These are phyloP conservation scores for Leptopilina myrica DNA, from an alignment of 2,888 invertebrate species.

Conservation along the genomic window DNA sequence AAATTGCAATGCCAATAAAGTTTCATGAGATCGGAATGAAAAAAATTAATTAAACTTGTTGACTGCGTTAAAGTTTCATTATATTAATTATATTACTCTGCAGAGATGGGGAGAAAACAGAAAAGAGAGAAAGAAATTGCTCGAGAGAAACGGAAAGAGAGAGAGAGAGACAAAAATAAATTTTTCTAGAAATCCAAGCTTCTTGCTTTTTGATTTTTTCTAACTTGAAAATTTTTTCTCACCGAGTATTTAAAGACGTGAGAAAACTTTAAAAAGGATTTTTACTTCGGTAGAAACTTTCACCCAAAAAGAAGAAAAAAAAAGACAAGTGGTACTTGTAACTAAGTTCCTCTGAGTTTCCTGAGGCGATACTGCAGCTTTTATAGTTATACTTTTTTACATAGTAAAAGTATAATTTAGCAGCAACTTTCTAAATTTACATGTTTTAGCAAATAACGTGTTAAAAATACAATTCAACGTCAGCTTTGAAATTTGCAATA, in stretches of 20 bases:
- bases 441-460: background rate
- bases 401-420: conserved; percentile 3
- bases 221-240: background rate
- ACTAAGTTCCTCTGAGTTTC: conserved; percentile 11
- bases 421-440: conserved; percentile 5
- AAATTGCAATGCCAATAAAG: background rate
- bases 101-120: background rate
- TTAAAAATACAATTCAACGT: background rate
- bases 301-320: background rate
- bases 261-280: conserved; percentile 12
- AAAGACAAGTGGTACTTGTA: conserved; percentile 9
- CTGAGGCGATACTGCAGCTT: background rate
- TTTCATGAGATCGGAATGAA: background rate
- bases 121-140: too few species aligned
- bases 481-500: background rate
- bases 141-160: background rate
- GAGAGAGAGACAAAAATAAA: background rate
- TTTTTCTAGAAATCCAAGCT: background rate
- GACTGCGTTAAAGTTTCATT: background rate
- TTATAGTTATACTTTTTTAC: conserved; percentile 15
- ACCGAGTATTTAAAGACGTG: conserved; percentile 11
- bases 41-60: conserved; percentile 2
- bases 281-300: conserved; percentile 1
- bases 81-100: background rate
- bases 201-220: conserved; percentile 1